A percentile compares a stretch with the other conserved stretches of the same genome.
phyloP scores from a whole-genome alignment of 2,888 invertebrate genomes.

The Tenthredo notha region DNA sequence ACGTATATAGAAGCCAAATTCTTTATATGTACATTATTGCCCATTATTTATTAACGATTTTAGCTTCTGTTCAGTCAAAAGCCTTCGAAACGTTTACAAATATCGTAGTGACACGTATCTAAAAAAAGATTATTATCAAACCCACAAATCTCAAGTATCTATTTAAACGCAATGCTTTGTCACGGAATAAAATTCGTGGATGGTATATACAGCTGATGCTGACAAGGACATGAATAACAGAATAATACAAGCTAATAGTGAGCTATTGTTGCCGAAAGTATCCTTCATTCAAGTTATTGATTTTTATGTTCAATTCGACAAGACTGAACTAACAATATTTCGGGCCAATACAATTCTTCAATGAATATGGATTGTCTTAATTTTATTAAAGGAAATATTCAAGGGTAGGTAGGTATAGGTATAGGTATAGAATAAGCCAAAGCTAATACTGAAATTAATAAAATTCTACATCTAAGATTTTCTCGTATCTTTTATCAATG shows the following conservation, averaged over 20 bases:
- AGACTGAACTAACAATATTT: neutral
- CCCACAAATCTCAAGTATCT: neutral
- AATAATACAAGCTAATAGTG: neutral
- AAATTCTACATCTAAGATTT: neutral
- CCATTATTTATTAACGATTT: slow-evolving; percentile 17
- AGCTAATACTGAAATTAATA: neutral
- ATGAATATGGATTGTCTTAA: too few species aligned
- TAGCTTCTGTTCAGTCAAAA: slow-evolving; percentile 5
- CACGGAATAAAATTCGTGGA: neutral
- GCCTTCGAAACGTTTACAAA: slow-evolving; percentile 2
- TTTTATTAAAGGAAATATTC: too few species aligned
- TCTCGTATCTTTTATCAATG: neutral
- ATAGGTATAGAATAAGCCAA: neutral
- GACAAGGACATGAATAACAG: slow-evolving; percentile 1
- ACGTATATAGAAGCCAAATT: neutral
- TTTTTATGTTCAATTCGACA: neutral
- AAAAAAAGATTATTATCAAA: slow-evolving; percentile 25
- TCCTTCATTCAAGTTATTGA: neutral
- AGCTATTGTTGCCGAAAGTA: neutral
- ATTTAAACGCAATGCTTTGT: slow-evolving; percentile 5
- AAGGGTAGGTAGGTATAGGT: too few species aligned
- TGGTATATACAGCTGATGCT: slow-evolving; percentile 9
- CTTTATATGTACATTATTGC: neutral
- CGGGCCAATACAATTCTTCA: neutral
- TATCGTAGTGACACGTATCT: slow-evolving; percentile 6